Base-by-base conservation (phyloP, 2,113 vertebrate species). In the Myotis brandtii region DNA sequence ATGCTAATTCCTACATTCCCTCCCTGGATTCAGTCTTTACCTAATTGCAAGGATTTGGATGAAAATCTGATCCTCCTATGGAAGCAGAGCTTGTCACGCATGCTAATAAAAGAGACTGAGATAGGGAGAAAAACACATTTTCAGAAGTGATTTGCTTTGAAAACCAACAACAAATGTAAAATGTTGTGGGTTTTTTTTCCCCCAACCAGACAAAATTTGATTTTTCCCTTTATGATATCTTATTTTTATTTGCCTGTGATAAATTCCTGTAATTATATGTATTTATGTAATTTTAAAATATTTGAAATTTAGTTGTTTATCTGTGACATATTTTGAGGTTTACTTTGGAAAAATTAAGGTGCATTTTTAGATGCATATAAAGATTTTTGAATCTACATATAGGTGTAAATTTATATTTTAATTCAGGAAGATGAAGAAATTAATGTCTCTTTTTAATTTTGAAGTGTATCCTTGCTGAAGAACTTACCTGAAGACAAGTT, bases 401-500 rank as follows among this genome's bases (percentile, higher is more conserved):
- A 59, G 13, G 3, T 86, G 1, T 67, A 27, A 62, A 32, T 77
- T 82, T 77, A 14, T 43, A 21, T 23, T 84, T 96, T 79, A 89
- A 82, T 83, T 75, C 11, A 89, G 52, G 20, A 91, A 75, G 23
- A 37, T 87, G 95, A 96, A 79, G 91, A 92, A 89, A 69, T 70
- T 56, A 73, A 83, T 18, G 34, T 92, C 94, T 97, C 23, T 37
- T 94, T 97, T 93, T 97, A n/a, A 97, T 95, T 96, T 96, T 84
- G 17, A 97, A 99, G 99, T 96, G 99, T 99, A 37, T 99, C 99
- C 75, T 98, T 99, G 95, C 97, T 99, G 88, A 99, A 98, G 97
- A 99, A 99, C 93, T 98, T 99, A 96, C 99, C 99, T 43, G 99
- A 99, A 96, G 99, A 99, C 97, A 99, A 99, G 93, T 97, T 99